These are phyloP conservation scores for Temnothorax ravouxi DNA, from an alignment of 2,888 invertebrate species.

Conservation along the genomic window DNA sequence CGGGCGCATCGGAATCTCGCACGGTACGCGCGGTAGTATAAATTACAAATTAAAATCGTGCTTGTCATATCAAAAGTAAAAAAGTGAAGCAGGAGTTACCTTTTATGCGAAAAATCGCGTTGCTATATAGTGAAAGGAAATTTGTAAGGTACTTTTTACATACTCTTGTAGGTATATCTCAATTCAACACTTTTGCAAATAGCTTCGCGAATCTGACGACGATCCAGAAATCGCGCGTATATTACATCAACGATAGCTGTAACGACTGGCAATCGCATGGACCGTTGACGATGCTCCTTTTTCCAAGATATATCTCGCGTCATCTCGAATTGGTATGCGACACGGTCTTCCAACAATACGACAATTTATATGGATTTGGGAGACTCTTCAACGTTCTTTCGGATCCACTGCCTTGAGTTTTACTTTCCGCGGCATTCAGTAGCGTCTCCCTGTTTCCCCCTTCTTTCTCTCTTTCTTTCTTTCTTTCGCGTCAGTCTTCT, in stretches of 20 bases:
- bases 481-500: slow-evolving; percentile 61
- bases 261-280: slow-evolving; percentile 51
- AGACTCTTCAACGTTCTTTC: slow-evolving; percentile 82
- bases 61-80: background rate
- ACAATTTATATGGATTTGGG: slow-evolving; percentile 85
- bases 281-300: slow-evolving; percentile 73
- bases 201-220: background rate
- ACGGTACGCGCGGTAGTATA: slow-evolving; percentile 46
- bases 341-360: slow-evolving; percentile 82
- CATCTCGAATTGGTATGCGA: slow-evolving; percentile 83
- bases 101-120: background rate
- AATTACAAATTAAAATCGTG: slow-evolving; percentile 61
- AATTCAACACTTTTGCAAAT: slow-evolving; percentile 6
- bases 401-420: slow-evolving; percentile 82
- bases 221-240: slow-evolving; percentile 3
- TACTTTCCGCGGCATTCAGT: slow-evolving; percentile 84
- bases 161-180: background rate
- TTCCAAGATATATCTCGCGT: slow-evolving; percentile 76
- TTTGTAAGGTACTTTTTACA: background rate
- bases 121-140: background rate
- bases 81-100: background rate
- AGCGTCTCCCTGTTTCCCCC: slow-evolving; percentile 61
- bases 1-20: slow-evolving; percentile 53
- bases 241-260: background rate
- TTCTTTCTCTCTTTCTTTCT: slow-evolving; percentile 64